phyloP scores from a whole-genome alignment of 1,140 invertebrate genomes.

The Drosophila sp. region DNA sequence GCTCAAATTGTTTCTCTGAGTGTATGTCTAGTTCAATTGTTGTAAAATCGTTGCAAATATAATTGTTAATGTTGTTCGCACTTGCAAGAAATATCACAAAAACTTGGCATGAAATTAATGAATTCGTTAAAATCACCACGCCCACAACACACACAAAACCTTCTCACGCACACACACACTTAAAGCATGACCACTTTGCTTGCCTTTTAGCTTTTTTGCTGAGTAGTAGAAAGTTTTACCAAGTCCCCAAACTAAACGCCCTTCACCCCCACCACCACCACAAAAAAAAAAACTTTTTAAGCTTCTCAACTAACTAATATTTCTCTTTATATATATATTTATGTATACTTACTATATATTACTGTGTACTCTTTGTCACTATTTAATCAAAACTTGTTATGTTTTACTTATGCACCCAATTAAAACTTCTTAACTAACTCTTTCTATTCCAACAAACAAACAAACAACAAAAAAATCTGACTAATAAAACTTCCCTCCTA shows the following conservation, averaged over 20 bases:
- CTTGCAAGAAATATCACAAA: conserved; percentile 23
- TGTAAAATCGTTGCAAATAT: conserved; percentile 10
- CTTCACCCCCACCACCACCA: not conserved
- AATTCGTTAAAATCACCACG: conserved; percentile 35
- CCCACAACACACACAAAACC: conserved; percentile 13
- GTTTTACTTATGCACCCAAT: conserved; percentile 38
- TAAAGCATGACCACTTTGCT: conserved; percentile 4
- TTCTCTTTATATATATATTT: conserved; percentile 26
- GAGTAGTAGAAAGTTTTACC: conserved; percentile 9
- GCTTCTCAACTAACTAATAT: conserved; percentile 41
- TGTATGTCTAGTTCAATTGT: not conserved
- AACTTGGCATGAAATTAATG: conserved; percentile 50
- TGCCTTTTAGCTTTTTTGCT: conserved; percentile 7
- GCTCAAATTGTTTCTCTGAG: conserved; percentile 9
- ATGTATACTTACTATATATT: conserved; percentile 18
- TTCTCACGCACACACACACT: not conserved
- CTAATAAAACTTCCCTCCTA: conserved; percentile 34
- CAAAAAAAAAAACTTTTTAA: conserved; percentile 14
- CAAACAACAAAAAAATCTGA: not conserved
- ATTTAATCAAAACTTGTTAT: conserved; percentile 29
- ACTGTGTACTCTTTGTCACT: conserved; percentile 22
- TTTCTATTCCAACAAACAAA: conserved; percentile 20
- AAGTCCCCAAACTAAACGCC: not conserved
- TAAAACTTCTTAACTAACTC: conserved; percentile 35
- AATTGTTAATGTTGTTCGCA: conserved; percentile 32